phyloP scores from a whole-genome alignment of 2,797 vertebrate genomes.

The Astyanax mexicanus region DNA sequence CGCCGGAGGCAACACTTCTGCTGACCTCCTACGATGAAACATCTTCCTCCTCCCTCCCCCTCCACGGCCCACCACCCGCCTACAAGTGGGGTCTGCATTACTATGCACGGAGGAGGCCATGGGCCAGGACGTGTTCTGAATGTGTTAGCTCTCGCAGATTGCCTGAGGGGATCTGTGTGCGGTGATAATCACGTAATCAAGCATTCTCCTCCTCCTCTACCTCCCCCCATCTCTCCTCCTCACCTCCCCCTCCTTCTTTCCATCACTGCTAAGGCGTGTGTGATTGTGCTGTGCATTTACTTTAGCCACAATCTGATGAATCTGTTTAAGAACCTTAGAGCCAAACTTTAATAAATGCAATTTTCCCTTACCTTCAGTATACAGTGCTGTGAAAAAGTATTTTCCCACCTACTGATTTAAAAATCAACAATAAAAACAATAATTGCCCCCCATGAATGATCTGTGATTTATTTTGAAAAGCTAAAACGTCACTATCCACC shows the following conservation, averaged over 20 bases:
- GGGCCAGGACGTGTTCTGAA: constrained; percentile 61
- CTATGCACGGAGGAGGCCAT: constrained; percentile 62
- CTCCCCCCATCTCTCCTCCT: constrained; percentile 5
- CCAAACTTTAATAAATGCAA: background rate
- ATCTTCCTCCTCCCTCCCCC: constrained; percentile 16
- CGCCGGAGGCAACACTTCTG: constrained; percentile 56
- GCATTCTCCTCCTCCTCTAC: constrained; percentile 56
- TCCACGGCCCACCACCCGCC: constrained; percentile 33
- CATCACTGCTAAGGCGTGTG: constrained; percentile 1
- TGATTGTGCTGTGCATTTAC: background rate
- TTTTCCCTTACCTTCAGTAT: too few relatives aligned
- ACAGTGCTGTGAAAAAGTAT: too few relatives aligned
- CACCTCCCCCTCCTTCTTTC: constrained; percentile 40
- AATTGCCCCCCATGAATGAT: too few relatives aligned
- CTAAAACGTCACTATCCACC: too few relatives aligned
- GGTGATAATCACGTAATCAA: constrained; percentile 70
- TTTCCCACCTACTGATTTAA: too few relatives aligned
- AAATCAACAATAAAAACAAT: too few relatives aligned
- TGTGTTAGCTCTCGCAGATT: constrained; percentile 69
- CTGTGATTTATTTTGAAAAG: too few relatives aligned
- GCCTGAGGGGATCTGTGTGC: constrained; percentile 61
- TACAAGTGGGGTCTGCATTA: constrained; percentile 62
- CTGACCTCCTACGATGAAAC: constrained; percentile 65
- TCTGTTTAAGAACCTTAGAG: background rate
- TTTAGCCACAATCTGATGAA: background rate